Percentiles rank a stretch among this genome's conserved stretches.
phyloP scores from a whole-genome alignment of 2,888 invertebrate genomes.

The Colletes collaris region DNA sequence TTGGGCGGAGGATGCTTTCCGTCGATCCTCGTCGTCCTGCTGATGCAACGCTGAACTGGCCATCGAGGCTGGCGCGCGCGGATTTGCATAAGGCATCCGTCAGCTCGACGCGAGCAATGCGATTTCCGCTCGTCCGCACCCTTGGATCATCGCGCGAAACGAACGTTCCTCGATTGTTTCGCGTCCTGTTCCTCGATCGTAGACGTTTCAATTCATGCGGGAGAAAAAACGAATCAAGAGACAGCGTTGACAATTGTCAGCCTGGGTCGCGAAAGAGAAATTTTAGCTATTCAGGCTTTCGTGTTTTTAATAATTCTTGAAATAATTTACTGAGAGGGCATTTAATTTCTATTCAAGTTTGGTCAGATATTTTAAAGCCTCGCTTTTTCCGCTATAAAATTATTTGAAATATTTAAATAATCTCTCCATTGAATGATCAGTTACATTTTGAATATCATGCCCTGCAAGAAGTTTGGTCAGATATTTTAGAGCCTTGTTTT shows the following conservation, averaged over 20 bases:
- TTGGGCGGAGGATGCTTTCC: slow-evolving; percentile 49
- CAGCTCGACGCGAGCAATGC: slow-evolving; percentile 12
- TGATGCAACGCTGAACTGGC: slow-evolving; percentile 54
- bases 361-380: too few species aligned
- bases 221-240: background rate
- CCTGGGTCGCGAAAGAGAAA: too few species aligned
- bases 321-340: too few species aligned
- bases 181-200: background rate
- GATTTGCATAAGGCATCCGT: slow-evolving; percentile 51
- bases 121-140: slow-evolving; percentile 17
- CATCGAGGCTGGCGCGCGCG: slow-evolving; percentile 41
- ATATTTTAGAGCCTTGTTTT: too few species aligned
- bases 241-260: background rate
- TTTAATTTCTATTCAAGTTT: too few species aligned
- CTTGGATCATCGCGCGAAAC: background rate
- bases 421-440: too few species aligned
- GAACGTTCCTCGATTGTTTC: slow-evolving; percentile 2
- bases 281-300: too few species aligned
- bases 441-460: too few species aligned
- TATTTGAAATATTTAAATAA: too few species aligned
- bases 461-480: too few species aligned
- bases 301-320: too few species aligned
- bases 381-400: too few species aligned
- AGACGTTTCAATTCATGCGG: background rate
- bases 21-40: slow-evolving; percentile 53